Conservation (phyloP, 2,113 vertebrate species). For the Phaetusa simplex region DNA sequence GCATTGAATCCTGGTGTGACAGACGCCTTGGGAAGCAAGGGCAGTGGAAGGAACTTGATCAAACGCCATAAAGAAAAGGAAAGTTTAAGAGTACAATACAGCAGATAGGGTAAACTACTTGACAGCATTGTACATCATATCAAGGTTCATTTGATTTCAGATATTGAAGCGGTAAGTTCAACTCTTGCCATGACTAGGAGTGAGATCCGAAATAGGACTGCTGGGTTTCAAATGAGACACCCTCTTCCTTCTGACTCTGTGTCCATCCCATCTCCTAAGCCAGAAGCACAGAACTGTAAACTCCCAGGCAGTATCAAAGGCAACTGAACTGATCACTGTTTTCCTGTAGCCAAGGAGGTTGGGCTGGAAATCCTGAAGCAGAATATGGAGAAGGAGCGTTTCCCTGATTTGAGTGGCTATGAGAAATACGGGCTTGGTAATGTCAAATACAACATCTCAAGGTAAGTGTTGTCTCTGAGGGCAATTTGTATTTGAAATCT, state of each 20-base stretch:
- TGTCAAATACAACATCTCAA: slow-evolving; percentile 52
- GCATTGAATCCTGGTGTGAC: background rate
- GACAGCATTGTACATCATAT: background rate
- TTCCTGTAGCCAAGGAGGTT: slow-evolving; percentile 34
- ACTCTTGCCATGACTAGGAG: background rate
- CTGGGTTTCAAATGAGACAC: background rate
- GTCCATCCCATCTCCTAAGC: background rate
- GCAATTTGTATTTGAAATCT: background rate
- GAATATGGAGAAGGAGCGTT: slow-evolving; percentile 32
- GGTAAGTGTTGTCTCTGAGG: background rate
- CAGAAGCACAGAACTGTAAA: background rate
- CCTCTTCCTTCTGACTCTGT: background rate
- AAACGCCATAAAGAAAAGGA: background rate
- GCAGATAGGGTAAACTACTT: background rate
- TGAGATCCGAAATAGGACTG: background rate
- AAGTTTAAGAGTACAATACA: background rate
- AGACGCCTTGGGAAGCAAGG: background rate
- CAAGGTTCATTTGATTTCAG: background rate
- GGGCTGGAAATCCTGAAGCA: slow-evolving; percentile 52
- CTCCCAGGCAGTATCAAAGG: background rate
- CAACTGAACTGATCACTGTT: background rate
- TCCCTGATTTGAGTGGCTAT: slow-evolving; percentile 32
- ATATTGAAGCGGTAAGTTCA: background rate
- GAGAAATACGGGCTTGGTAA: slow-evolving; percentile 35
- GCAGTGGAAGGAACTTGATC: background rate